Evolutionary conservation across 2,797 vertebrate species (phyloP), one percentile per base, ranked within the genome.

Genomic region (Tenualosa ilisha): DNA sequence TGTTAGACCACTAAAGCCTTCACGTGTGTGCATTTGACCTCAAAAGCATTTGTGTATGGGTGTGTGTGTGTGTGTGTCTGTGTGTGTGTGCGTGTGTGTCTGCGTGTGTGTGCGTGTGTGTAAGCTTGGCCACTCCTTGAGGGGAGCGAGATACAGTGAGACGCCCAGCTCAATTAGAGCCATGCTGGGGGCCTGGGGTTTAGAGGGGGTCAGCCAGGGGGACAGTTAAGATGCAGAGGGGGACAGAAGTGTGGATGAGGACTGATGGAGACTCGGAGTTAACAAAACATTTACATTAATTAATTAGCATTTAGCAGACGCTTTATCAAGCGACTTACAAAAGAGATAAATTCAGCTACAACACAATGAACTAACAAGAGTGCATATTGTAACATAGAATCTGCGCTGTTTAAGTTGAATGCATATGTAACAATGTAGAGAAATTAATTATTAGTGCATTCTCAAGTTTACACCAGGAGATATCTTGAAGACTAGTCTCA

Each of bases 91-190:
- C 26, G 8, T 24, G 61, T 65, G 6, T 26, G 2, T 24, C 0
- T 65, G n/a, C 26, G 24, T 65, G 61, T 65, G 61, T 24, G 24
- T 26, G 61, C 1, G 8, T 50, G 49, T 50, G 50, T 51, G 50
- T 51, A 6, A 22, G 15, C 59, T n/a, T 7, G n/a, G 46, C 46
- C 46, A 4, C 4, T 46, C 4, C 46, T 46, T 46, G 46, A 46
- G 46, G 46, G 7, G 46, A 46, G 46, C 0, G 46, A 46, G 81
- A 89, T 83, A 87, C 88, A 85, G 88, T 89, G 90, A 89, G 84
- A 50, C 61, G 50, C 59, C 54, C 37, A 4, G 2, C 89, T 81
- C 85, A 88, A 91, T 90, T 85, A 86, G 89, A 87, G 85, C 59
- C 86, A n/a, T 24, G 31, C 63, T 24, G 0, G 24, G 63, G 63